These are phyloP conservation scores for Drosophila equinoxialis DNA, from an alignment of 1,140 invertebrate species.

Conservation along the genomic window DNA sequence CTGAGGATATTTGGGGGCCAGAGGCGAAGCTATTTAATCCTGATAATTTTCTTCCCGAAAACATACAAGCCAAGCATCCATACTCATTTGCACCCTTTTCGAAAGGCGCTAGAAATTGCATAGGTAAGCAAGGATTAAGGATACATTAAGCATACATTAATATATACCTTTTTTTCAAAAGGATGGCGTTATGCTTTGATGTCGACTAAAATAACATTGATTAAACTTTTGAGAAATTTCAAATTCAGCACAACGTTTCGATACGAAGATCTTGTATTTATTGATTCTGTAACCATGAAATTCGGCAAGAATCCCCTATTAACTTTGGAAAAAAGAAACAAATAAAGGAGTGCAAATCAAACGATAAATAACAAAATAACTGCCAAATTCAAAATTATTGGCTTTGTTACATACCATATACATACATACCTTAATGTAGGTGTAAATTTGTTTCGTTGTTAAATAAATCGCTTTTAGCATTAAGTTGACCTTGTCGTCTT, in stretches of 20 bases:
- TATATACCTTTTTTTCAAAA: constrained; percentile 16
- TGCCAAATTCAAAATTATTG: no score
- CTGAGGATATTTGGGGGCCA: constrained; percentile 59
- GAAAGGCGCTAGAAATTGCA: constrained; percentile 70
- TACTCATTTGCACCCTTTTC: constrained; percentile 75
- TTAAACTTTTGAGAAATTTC: constrained; percentile 63
- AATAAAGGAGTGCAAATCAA: neutral
- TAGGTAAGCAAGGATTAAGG: constrained; percentile 54
- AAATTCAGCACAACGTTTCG: constrained; percentile 22
- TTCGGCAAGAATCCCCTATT: constrained; percentile 1
- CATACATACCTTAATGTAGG: no score
- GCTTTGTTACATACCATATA: no score
- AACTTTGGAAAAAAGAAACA: neutral
- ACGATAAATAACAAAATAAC: no score
- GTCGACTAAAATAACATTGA: constrained; percentile 47
- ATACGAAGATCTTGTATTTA: constrained; percentile 41
- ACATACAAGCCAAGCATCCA: constrained; percentile 50
- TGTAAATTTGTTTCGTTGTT: no score
- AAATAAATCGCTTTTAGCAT: no score
- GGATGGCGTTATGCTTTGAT: constrained; percentile 64
- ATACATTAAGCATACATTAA: no score
- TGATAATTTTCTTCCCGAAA: constrained; percentile 68
- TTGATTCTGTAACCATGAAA: constrained; percentile 54
- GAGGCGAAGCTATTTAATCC: constrained; percentile 71
- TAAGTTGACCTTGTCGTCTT: no score